phyloP scores from a whole-genome alignment of 2,113 vertebrate genomes.

The Perccottus glenii region DNA sequence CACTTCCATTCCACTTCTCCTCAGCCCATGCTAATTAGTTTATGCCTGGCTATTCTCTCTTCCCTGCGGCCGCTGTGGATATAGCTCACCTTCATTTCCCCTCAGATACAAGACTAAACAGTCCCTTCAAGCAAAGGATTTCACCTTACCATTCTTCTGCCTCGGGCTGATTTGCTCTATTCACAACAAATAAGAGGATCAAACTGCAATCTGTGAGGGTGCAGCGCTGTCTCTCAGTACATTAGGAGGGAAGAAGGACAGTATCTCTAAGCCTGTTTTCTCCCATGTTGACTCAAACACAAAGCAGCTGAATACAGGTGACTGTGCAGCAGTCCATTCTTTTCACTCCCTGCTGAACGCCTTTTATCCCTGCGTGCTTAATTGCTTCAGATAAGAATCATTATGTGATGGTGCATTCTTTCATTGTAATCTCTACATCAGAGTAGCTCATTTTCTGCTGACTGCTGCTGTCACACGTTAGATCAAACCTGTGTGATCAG shows the following conservation, averaged over 20 bases:
- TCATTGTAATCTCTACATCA: slow-evolving; percentile 13
- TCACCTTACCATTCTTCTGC: slow-evolving; percentile 43
- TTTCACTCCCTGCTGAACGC: slow-evolving; percentile 16
- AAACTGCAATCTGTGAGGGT: slow-evolving; percentile 41
- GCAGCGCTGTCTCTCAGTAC: slow-evolving; percentile 32
- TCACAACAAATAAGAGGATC: slow-evolving; percentile 71
- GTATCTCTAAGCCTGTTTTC: slow-evolving; percentile 29
- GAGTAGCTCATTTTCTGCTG: slow-evolving; percentile 5
- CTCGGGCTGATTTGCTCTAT: slow-evolving; percentile 55
- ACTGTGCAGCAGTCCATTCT: slow-evolving; percentile 4
- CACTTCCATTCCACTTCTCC: slow-evolving; percentile 39
- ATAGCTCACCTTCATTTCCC: slow-evolving; percentile 55
- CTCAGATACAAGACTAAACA: slow-evolving; percentile 48
- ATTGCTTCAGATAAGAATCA: slow-evolving; percentile 20
- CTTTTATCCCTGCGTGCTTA: slow-evolving; percentile 13
- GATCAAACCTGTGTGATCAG: slow-evolving; percentile 19
- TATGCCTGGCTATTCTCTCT: slow-evolving; percentile 42
- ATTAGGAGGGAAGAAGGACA: slow-evolving; percentile 16
- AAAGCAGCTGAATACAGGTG: not conserved
- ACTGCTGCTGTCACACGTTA: not conserved
- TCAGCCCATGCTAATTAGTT: slow-evolving; percentile 51
- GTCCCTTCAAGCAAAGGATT: slow-evolving; percentile 56
- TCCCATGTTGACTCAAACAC: slow-evolving; percentile 11
- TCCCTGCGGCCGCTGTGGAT: slow-evolving; percentile 52
- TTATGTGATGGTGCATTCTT: not conserved